Conservation (phyloP, 2,888 invertebrate species). For the Dyspetes luteomarginatus region DNA sequence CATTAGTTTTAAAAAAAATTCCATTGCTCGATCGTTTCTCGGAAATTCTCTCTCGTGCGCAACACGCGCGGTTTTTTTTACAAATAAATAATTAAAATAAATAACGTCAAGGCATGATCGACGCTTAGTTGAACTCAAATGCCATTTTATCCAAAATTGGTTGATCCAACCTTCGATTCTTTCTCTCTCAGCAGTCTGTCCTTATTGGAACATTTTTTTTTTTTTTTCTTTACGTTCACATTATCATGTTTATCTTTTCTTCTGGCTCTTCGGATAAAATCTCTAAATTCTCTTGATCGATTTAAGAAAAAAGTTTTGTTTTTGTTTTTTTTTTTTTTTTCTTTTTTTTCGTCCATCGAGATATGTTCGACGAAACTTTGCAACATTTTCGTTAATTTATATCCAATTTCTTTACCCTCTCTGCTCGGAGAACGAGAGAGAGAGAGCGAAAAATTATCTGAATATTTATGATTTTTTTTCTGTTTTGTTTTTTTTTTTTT, state of each 20-base stretch:
- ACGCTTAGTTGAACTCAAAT: conserved; percentile 70
- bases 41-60: conserved; percentile 2
- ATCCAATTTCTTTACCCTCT: not conserved
- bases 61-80: conserved; percentile 9
- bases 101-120: conserved; percentile 58
- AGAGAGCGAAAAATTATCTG: conserved; percentile 14
- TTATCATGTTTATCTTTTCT: too few species aligned
- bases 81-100: conserved; percentile 58
- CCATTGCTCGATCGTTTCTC: too few species aligned
- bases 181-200: conserved; percentile 73
- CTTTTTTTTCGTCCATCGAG: conserved; percentile 4
- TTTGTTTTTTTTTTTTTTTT: conserved; percentile 28
- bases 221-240: conserved; percentile 23
- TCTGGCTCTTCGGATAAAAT: too few species aligned
- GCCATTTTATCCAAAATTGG: conserved; percentile 56
- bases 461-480: conserved; percentile 25
- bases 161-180: conserved; percentile 72
- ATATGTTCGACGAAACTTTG: not conserved
- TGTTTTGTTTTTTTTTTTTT: conserved; percentile 16
- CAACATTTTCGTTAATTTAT: not conserved
- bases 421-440: not conserved
- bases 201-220: conserved; percentile 30
- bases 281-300: not conserved
- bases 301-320: not conserved
- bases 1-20: too few species aligned